Evolutionary conservation across 2,888 invertebrate species (phyloP).

Genomic region (Polydrusus cervinus): DNA sequence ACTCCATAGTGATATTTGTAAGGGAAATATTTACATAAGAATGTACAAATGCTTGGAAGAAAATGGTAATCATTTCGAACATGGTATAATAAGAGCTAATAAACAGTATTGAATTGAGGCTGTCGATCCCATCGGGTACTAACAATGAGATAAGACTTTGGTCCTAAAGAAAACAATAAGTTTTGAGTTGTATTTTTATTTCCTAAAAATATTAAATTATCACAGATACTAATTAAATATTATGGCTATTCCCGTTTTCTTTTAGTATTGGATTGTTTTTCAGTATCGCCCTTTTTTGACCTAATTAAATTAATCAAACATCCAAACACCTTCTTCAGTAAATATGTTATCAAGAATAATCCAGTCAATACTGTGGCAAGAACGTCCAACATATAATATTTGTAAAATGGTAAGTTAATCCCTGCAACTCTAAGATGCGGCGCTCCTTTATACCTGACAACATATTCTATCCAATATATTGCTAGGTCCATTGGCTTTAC

Average conservation of each 20-base stretch:
- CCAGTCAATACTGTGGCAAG: constrained; percentile 33
- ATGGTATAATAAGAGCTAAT: too few species aligned
- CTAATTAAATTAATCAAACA: not conserved
- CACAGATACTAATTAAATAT: not conserved
- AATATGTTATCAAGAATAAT: constrained; percentile 1
- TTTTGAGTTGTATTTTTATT: too few species aligned
- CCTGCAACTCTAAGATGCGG: constrained; percentile 62
- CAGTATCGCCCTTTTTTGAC: not conserved
- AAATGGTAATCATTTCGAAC: too few species aligned
- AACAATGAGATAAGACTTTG: too few species aligned
- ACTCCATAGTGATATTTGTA: too few species aligned
- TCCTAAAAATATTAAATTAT: too few species aligned
- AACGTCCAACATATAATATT: constrained; percentile 62
- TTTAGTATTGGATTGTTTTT: not conserved
- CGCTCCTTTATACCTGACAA: constrained; percentile 62
- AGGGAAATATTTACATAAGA: too few species aligned
- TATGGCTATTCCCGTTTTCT: not conserved
- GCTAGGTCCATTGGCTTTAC: constrained; percentile 61
- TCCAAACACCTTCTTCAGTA: constrained; percentile 8
- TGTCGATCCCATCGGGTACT: too few species aligned
- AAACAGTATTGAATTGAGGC: too few species aligned
- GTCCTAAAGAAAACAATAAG: too few species aligned
- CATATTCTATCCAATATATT: constrained; percentile 64
- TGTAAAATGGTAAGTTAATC: constrained; percentile 60
- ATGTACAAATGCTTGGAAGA: too few species aligned